phyloP scores from a whole-genome alignment of 2,797 vertebrate species.

The Alcedo atthis region DNA sequence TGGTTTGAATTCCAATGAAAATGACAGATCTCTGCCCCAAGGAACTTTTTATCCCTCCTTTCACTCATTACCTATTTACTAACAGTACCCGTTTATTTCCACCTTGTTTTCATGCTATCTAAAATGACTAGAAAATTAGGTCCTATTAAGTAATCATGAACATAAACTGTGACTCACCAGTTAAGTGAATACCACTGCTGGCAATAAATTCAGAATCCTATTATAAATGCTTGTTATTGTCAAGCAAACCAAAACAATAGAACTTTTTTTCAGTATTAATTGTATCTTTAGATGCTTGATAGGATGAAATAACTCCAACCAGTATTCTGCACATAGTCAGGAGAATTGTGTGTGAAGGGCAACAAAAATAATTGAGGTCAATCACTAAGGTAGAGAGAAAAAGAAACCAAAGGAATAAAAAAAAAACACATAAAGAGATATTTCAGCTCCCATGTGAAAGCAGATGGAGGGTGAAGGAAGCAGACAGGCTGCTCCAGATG shows the following conservation, averaged over 20 bases:
- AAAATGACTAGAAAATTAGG: conserved; percentile 67
- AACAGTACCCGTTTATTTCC: conserved; percentile 1
- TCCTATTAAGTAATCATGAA: conserved; percentile 66
- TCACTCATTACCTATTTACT: conserved; percentile 58
- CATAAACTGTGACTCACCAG: conserved; percentile 59
- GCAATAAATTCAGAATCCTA: conserved; percentile 55
- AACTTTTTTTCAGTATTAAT: conserved; percentile 43
- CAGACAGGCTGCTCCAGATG: conserved; percentile 68
- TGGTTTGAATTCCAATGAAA: conserved; percentile 43
- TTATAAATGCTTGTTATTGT: conserved; percentile 37
- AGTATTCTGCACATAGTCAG: neutral
- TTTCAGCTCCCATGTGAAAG: conserved; percentile 34
- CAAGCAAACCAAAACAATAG: conserved; percentile 51
- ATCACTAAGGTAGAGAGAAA: neutral
- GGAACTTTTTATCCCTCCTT: conserved; percentile 17
- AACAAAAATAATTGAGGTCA: conserved; percentile 35
- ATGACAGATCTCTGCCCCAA: neutral
- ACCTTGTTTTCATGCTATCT: conserved; percentile 54
- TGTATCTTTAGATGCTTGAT: neutral
- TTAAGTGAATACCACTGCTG: conserved; percentile 51
- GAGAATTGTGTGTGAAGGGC: neutral
- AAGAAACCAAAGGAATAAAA: neutral
- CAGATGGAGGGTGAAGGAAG: conserved; percentile 69
- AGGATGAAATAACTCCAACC: conserved; percentile 24
- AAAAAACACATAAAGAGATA: neutral